Base-by-base conservation (phyloP, 2,113 vertebrate species). In the Saguinus midas region DNA sequence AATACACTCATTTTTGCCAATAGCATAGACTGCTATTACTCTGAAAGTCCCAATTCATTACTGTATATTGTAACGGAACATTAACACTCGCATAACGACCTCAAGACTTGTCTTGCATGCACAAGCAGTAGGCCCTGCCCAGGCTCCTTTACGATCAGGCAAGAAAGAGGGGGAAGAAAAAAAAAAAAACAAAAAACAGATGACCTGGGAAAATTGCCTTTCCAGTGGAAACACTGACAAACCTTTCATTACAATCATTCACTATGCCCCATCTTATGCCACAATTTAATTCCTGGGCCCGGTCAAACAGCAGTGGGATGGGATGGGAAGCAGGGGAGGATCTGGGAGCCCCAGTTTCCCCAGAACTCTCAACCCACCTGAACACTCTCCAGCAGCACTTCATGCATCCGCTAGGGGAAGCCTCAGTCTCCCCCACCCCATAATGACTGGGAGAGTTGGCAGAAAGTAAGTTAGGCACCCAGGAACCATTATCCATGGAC, bases 1-100 rank as follows among this genome's bases (percentile, higher is more conserved):
- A 98, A 98, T 98, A 97, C 96, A 91, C 95, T 98, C 97, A 96
- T 98, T 98, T 98, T 98, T 97, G 98, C 98, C 98, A 97, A 93
- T 97, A 92, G 90, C 90, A 83, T 91, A 97, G 96, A 97, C 97
- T 57, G 87, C 95, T 97, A 97, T 98, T 96, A 92, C 89, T 98
- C 97, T 97, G 96, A 86, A 98, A 98, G 97, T 96, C 98, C 98
- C 98, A 97, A 98, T 99, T 98, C 98, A 97, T 98, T 98, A 95
- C 98, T 97, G 96, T 96, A 97, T 93, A 97, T 79, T 97, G 98
- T 97, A 98, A 98, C 25, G 45, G 97, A 98, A 98, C 97, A 95
- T 98, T 98, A 98, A 93, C 97, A 91, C 91, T 98, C 73, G 48
- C 96, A 97, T 96, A 98, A 98, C 89, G 95, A 98, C 98, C 98